A percentile compares a stretch with the other conserved stretches of the same genome.
These are phyloP conservation scores for Phyllotreta cruciferae DNA, from an alignment of 2,888 invertebrate genomes.

Conservation along the genomic window DNA sequence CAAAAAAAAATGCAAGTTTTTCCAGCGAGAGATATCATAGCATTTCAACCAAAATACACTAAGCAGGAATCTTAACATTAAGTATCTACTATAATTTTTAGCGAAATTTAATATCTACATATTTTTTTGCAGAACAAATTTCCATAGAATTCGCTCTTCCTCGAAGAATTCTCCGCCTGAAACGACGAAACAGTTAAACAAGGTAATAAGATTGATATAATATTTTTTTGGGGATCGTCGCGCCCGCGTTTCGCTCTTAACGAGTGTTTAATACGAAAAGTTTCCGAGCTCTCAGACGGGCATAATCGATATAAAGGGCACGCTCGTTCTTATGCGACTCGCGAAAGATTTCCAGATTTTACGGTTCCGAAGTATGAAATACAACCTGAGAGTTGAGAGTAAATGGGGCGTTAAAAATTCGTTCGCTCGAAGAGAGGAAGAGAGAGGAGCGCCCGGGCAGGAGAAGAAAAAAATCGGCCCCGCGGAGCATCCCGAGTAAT, in stretches of 20 bases:
- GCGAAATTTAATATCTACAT: too few species aligned
- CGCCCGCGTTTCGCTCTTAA: conserved; percentile 14
- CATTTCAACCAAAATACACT: too few species aligned
- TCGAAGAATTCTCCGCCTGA: too few species aligned
- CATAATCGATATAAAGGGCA: conserved; percentile 19
- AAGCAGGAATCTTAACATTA: too few species aligned
- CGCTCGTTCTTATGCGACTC: conserved; percentile 29
- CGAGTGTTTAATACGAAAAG: conserved; percentile 23
- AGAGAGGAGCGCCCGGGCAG: too few species aligned
- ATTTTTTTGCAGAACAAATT: too few species aligned
- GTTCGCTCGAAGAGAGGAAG: conserved; percentile 11
- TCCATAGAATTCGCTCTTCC: too few species aligned
- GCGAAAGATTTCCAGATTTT: conserved; percentile 35
- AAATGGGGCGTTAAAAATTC: conserved; percentile 37
- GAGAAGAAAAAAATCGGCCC: too few species aligned
- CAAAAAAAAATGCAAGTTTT: conserved; percentile 17
- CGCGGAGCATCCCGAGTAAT: conserved; percentile 20
- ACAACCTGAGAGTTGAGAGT: conserved; percentile 32
- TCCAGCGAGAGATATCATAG: not conserved
- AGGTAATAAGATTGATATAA: conserved; percentile 17
- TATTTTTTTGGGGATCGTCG: not conserved
- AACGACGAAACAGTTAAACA: conserved; percentile 8
- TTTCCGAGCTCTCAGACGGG: conserved; percentile 16
- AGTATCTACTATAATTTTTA: too few species aligned
- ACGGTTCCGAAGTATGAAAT: conserved; percentile 36